These are phyloP conservation scores for Pachyseris speciosa DNA, from an alignment of 64 coral and sea anemone genomes.

Conservation along the genomic window DNA sequence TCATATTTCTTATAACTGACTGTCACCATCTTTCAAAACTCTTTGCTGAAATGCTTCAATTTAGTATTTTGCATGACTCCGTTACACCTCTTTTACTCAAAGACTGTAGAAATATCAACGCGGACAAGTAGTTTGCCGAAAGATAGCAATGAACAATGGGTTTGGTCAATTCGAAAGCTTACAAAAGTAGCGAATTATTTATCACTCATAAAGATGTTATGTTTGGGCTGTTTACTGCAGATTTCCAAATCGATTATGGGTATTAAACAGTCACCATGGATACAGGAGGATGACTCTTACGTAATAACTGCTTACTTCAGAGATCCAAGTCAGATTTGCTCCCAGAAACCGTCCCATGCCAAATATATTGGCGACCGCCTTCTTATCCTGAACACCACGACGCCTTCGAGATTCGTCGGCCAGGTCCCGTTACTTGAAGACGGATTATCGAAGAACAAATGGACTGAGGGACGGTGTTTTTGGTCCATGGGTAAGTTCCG, in stretches of 20 bases:
- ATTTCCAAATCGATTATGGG: background rate
- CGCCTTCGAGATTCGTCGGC: constrained; percentile 31
- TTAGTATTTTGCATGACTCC: too few relatives aligned
- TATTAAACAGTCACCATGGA: constrained; percentile 57
- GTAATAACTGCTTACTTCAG: constrained; percentile 84
- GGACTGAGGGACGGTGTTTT: constrained; percentile 77
- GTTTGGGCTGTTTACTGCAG: background rate
- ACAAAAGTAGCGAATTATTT: background rate
- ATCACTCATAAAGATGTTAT: background rate
- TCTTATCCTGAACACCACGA: constrained; percentile 68
- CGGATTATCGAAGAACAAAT: constrained; percentile 33
- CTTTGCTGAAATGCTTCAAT: too few relatives aligned
- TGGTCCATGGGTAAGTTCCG: constrained; percentile 82
- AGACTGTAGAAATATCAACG: too few relatives aligned
- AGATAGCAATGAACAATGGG: too few relatives aligned
- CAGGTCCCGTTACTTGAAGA: constrained; percentile 62
- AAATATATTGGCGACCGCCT: constrained; percentile 72
- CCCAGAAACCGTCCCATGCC: background rate
- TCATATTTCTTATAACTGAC: too few relatives aligned
- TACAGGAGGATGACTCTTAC: constrained; percentile 39
- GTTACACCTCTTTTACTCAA: too few relatives aligned
- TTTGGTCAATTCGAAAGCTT: too few relatives aligned
- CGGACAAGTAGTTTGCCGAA: too few relatives aligned
- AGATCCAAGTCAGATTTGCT: constrained; percentile 71
- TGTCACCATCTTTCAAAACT: too few relatives aligned